Base-by-base conservation (phyloP, 2,797 vertebrate species). In the Cercopithecus diana region DNA sequence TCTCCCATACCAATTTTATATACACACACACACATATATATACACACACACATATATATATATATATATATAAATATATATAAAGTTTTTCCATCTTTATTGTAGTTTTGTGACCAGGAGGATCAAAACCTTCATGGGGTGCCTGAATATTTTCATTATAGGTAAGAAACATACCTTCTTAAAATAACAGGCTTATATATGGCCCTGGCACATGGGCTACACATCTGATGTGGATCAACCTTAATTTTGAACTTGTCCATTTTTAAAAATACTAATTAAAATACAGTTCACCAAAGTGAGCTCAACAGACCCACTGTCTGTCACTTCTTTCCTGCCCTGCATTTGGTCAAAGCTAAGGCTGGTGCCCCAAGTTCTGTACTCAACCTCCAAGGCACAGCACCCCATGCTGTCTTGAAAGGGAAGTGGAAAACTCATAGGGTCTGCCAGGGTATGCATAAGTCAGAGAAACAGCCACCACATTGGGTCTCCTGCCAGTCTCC, bases 101-200 rank as follows among this genome's bases (percentile, higher is more conserved):
- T 95, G 75, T 39, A 43, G 8, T 45, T 94, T 89, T 91, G 43
- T 80, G 55, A 26, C n/a, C 57, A 70, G 36, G 58, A 88, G 70
- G 64, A 70, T 6, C 15, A 28, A 72, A 67, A 39, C 1, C 11
- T 80, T 96, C 41, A 61, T 43, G 90, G 88, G 36, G 1, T 45
- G 9, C 22, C 39, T 95, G 86, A n/a, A 57, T 88, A 90, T 43
- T 91, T 95, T 95, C 55, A 93, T 15, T 43, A 45, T 1, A n/a
- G 80, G 15, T 33, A 67, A 7, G 57, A 96, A 80, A 48, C 11
- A 33, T 50, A 11, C 28, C 70, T 87, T 80, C 81, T 72, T 76
- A 82, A 92, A 77, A 76, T 45, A 79, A 33, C 19, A 94, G n/a
- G 30, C 45, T 84, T 52, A 20, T 30, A 57, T 7, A 8, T 67